Evolutionary conservation across 2,797 vertebrate genomes (phyloP).

Genomic region (Thamnophis elegans): DNA sequence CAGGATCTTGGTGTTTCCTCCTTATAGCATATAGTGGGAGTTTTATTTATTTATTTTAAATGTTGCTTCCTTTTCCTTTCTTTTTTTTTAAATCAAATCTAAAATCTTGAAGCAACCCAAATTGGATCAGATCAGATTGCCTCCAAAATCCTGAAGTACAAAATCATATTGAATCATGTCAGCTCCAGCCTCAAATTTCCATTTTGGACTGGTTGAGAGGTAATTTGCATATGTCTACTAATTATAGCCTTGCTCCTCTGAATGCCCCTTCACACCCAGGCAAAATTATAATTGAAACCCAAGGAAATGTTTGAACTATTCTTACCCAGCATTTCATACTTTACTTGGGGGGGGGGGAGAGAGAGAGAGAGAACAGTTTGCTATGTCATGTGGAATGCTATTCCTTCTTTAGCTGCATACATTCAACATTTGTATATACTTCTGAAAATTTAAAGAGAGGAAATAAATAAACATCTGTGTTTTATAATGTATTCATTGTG

Average conservation of each 20-base stretch:
- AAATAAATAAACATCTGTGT: background rate
- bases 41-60: background rate
- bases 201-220: background rate
- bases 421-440: background rate
- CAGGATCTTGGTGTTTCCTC: background rate
- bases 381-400: background rate
- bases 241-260: background rate
- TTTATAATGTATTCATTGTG: background rate
- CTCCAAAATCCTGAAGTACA: background rate
- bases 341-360: fast-evolving
- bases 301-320: background rate
- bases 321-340: background rate
- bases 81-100: background rate
- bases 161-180: background rate
- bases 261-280: background rate
- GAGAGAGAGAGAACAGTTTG: too few relatives aligned
- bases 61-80: background rate
- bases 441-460: background rate
- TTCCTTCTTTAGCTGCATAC: background rate
- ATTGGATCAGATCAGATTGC: background rate
- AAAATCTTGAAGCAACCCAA: background rate
- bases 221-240: background rate
- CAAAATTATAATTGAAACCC: background rate
- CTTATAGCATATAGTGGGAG: background rate
- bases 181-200: background rate